These are phyloP conservation scores for Eriosoma lanigerum DNA, from an alignment of 1,140 invertebrate genomes.

Conservation along the genomic window DNA sequence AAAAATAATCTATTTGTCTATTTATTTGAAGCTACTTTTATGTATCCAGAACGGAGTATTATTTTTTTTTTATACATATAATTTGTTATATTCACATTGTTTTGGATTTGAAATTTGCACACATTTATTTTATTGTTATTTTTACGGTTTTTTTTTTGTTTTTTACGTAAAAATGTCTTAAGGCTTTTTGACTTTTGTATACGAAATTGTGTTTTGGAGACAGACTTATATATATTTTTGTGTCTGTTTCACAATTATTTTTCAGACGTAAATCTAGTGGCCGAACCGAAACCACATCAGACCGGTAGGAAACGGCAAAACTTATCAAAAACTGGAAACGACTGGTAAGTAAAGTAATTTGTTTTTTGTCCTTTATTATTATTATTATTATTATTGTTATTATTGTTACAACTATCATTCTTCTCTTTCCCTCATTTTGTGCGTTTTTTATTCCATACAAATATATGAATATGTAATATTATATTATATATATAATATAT, in stretches of 20 bases:
- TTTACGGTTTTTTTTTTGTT: background rate
- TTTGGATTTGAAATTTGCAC: conserved; percentile 19
- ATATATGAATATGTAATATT: too few relatives aligned
- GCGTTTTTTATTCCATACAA: too few relatives aligned
- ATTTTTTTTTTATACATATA: conserved; percentile 2
- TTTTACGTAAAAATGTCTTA: background rate
- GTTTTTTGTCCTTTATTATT: conserved; percentile 15
- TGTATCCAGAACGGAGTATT: background rate
- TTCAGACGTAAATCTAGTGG: conserved; percentile 80
- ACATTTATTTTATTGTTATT: conserved; percentile 10
- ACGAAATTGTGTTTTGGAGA: conserved; percentile 35
- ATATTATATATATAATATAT: too few relatives aligned
- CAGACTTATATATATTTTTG: conserved; percentile 54
- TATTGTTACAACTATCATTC: background rate
- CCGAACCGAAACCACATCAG: conserved; percentile 80
- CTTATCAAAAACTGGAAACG: conserved; percentile 76
- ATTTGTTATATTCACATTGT: conserved; percentile 17
- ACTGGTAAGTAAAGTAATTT: conserved; percentile 67
- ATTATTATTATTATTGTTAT: conserved; percentile 5
- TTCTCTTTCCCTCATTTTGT: background rate
- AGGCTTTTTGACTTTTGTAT: conserved; percentile 26
- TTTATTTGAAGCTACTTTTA: background rate
- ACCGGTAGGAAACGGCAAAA: conserved; percentile 78
- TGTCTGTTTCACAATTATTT: conserved; percentile 56
- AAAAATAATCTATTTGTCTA: too few relatives aligned